These are phyloP conservation scores for Akabosia matsudoensis DNA, from an alignment of 1,140 invertebrate genomes.

Conservation along the genomic window DNA sequence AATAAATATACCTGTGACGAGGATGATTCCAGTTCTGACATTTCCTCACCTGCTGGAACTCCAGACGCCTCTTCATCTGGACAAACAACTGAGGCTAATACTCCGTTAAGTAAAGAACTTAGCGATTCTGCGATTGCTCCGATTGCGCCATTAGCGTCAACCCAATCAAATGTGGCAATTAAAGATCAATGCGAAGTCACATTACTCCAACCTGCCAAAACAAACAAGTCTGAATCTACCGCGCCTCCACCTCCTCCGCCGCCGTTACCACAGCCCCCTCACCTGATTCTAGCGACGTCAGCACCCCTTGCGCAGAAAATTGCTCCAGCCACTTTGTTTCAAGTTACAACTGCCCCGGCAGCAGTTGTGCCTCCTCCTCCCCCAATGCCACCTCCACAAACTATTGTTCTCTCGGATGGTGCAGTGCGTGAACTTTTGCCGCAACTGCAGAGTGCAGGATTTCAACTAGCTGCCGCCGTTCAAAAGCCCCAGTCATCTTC, in stretches of 20 bases:
- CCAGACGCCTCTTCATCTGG: constrained; percentile 32
- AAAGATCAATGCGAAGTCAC: neutral
- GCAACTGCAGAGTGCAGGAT: constrained; percentile 26
- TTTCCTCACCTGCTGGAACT: constrained; percentile 48
- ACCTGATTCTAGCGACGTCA: neutral
- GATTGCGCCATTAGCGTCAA: no score
- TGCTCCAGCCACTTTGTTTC: constrained; percentile 64
- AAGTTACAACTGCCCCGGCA: constrained; percentile 60
- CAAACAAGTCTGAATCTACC: neutral
- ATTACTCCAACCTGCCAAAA: constrained; percentile 12
- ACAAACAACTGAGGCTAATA: neutral
- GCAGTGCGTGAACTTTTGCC: neutral
- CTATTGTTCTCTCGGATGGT: neutral
- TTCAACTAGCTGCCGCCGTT: constrained; percentile 55
- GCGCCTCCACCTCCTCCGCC: neutral
- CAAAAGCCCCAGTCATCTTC: constrained; percentile 27
- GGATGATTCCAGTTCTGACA: constrained; percentile 78
- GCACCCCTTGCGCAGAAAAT: constrained; percentile 60
- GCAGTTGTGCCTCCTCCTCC: constrained; percentile 56
- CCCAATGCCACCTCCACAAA: constrained; percentile 51
- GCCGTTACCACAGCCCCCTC: constrained; percentile 9
- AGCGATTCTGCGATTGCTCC: neutral
- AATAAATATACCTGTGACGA: constrained; percentile 73
- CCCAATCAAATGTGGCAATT: no score
- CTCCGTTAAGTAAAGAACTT: neutral